phyloP scores from a whole-genome alignment of 2,888 invertebrate species.

The Notodonta dromedarius region DNA sequence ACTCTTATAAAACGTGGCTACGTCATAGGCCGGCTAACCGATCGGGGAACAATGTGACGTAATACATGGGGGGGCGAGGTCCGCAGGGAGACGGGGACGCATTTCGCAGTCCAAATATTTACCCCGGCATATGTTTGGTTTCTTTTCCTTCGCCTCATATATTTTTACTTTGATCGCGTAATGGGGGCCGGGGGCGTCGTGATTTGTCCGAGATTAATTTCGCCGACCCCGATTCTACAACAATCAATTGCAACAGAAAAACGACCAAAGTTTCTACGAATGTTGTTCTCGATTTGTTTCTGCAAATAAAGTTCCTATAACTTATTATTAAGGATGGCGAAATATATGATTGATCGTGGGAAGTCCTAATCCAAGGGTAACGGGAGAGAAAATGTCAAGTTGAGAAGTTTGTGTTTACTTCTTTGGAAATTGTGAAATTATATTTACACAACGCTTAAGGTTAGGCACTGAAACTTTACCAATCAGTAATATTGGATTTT shows the following conservation, averaged over 20 bases:
- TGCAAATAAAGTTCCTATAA: background rate
- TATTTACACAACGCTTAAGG: background rate
- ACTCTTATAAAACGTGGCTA: slow-evolving; percentile 62
- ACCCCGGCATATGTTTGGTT: slow-evolving; percentile 81
- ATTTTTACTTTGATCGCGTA: slow-evolving; percentile 81
- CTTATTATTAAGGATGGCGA: background rate
- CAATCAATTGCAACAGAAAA: slow-evolving; percentile 35
- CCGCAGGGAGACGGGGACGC: slow-evolving; percentile 50
- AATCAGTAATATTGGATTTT: background rate
- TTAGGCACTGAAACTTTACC: background rate
- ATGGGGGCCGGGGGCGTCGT: slow-evolving; percentile 73
- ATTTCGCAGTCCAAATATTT: slow-evolving; percentile 77
- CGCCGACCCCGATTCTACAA: slow-evolving; percentile 50
- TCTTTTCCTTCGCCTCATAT: slow-evolving; percentile 83
- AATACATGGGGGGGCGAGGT: slow-evolving; percentile 59
- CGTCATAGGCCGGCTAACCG: slow-evolving; percentile 76
- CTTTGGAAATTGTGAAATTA: background rate
- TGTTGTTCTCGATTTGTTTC: background rate
- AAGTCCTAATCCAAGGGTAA: background rate
- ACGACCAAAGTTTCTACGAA: slow-evolving; percentile 2
- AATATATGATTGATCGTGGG: background rate
- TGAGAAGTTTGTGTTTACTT: background rate
- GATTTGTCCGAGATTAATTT: slow-evolving; percentile 80
- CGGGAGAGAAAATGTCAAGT: background rate
- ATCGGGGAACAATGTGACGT: slow-evolving; percentile 80